Percentiles rank a stretch among this genome's conserved stretches.
Conservation (phyloP, 2,113 vertebrate genomes). For the Callocephalon fimbriatum region DNA sequence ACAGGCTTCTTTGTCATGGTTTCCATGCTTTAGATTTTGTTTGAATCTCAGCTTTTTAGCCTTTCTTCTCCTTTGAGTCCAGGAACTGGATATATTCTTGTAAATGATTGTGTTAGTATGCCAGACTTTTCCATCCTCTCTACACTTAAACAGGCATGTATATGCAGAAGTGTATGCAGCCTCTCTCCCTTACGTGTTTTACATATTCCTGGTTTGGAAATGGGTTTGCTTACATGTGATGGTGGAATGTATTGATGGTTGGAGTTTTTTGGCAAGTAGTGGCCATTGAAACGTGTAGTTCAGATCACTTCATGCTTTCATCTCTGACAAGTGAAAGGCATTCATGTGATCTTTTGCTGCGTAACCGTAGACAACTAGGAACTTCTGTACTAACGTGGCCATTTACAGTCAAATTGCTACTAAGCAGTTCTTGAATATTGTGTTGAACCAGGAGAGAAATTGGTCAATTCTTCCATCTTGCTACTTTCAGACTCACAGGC, state of each 20-base stretch:
- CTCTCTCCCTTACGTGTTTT: neutral
- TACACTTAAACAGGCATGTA: accelerated
- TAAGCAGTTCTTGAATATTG: neutral
- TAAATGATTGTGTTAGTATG: neutral
- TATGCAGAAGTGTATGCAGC: accelerated
- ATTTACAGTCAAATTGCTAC: neutral
- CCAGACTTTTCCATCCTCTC: neutral
- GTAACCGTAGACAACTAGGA: neutral
- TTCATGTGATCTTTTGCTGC: neutral
- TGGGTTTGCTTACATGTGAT: neutral
- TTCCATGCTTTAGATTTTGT: neutral
- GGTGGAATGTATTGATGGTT: accelerated
- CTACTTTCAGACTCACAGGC: neutral
- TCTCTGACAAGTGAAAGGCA: neutral
- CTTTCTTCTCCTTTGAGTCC: neutral
- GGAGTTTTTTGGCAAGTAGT: neutral
- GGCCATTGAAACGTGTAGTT: neutral
- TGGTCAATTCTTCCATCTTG: neutral
- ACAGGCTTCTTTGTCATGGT: neutral
- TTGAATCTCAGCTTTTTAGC: neutral
- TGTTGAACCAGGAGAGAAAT: neutral
- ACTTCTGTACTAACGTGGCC: neutral
- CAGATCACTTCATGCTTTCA: neutral
- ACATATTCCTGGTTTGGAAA: neutral
- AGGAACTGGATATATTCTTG: neutral